phyloP scores from a whole-genome alignment of 2,888 invertebrate species.

The Cephonodes hylas region DNA sequence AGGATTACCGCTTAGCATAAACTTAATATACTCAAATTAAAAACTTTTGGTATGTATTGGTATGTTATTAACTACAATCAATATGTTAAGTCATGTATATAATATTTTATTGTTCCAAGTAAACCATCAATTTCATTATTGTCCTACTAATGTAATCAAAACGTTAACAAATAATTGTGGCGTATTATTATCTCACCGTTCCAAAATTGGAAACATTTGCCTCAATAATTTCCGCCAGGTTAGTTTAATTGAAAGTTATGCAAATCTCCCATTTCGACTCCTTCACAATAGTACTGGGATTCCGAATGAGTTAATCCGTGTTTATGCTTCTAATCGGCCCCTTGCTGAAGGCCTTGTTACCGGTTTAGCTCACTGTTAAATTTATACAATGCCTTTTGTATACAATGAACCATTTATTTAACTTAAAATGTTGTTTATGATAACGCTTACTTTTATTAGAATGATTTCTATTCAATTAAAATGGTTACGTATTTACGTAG shows the following conservation, averaged over 20 bases:
- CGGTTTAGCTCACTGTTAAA: slow-evolving; percentile 73
- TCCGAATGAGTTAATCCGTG: slow-evolving; percentile 81
- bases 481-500: neutral
- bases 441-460: slow-evolving; percentile 48
- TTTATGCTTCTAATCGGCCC: slow-evolving; percentile 80
- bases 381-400: slow-evolving; percentile 75
- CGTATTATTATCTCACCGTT: slow-evolving; percentile 27
- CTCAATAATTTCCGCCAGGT: slow-evolving; percentile 76
- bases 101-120: too few relatives aligned
- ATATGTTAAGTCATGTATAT: too few relatives aligned
- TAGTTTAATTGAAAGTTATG: slow-evolving; percentile 81
- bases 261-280: slow-evolving; percentile 79
- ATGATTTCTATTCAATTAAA: slow-evolving; percentile 27
- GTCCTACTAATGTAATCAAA: neutral
- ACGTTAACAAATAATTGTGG: slow-evolving; percentile 18
- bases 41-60: neutral
- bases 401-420: slow-evolving; percentile 65
- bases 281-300: slow-evolving; percentile 78
- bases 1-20: slow-evolving; percentile 25
- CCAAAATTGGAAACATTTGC: slow-evolving; percentile 58
- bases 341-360: slow-evolving; percentile 74
- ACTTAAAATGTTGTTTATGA: slow-evolving; percentile 57
- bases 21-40: slow-evolving; percentile 12
- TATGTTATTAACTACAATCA: too few relatives aligned
- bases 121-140: neutral